phyloP scores from a whole-genome alignment of 2,113 vertebrate species.

The Sorex fumeus region DNA sequence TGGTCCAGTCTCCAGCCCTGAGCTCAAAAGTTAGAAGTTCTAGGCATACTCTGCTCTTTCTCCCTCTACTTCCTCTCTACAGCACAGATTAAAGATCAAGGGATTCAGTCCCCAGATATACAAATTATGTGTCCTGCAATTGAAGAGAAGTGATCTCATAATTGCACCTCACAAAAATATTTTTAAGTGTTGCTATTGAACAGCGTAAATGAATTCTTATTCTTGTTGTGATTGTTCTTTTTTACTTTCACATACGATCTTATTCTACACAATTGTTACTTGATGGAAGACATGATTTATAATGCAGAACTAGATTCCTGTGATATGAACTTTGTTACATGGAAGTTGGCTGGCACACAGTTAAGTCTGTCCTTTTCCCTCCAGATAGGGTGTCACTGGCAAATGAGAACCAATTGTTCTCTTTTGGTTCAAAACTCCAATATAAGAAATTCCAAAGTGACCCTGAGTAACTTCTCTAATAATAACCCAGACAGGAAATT shows the following conservation, averaged over 20 bases:
- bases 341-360: neutral
- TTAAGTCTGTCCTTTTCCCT: neutral
- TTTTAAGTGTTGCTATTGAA: neutral
- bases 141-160: neutral
- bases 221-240: neutral
- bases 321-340: neutral
- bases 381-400: neutral
- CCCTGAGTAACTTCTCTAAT: neutral
- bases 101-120: neutral
- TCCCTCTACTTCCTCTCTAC: neutral
- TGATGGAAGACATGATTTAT: conserved; percentile 15
- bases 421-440: conserved; percentile 6
- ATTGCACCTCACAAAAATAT: conserved; percentile 23
- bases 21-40: no score
- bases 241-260: conserved; percentile 13
- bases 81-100: neutral
- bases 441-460: conserved; percentile 38
- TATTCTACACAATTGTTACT: neutral
- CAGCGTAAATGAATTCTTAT: neutral
- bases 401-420: conserved; percentile 55
- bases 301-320: neutral
- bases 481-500: conserved; percentile 61
- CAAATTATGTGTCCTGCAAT: conserved; percentile 4
- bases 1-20: no score
- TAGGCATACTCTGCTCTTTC: neutral